Evolutionary conservation across 2,113 vertebrate species (phyloP).

Genomic region (Prunella fulvescens): DNA sequence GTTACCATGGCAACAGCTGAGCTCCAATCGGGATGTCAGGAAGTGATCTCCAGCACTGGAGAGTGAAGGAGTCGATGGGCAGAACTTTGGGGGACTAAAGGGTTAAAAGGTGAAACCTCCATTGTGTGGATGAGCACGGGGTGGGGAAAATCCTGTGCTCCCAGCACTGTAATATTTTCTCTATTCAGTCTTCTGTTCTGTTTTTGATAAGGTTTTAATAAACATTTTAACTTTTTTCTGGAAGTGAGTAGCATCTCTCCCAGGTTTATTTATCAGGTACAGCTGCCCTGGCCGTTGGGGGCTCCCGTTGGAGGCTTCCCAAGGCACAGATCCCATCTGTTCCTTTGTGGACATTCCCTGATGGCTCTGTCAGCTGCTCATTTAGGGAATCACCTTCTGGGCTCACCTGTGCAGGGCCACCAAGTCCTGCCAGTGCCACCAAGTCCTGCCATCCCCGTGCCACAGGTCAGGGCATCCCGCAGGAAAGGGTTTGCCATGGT

Average conservation of each 20-base stretch:
- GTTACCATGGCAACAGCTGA: background rate
- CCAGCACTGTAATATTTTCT: too few species aligned
- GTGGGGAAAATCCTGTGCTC: too few species aligned
- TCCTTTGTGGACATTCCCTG: background rate
- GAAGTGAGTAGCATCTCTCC: background rate
- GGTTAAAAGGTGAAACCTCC: too few species aligned
- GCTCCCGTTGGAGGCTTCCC: background rate
- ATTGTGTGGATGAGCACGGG: too few species aligned
- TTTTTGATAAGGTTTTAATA: background rate
- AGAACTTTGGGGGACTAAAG: too few species aligned
- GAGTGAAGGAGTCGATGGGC: too few species aligned
- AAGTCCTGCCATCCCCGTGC: background rate
- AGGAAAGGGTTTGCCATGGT: background rate
- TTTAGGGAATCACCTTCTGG: background rate
- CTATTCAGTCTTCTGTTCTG: background rate
- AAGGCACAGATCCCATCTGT: background rate
- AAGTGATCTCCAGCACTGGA: too few species aligned
- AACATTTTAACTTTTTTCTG: background rate
- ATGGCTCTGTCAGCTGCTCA: background rate
- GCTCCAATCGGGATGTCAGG: too few species aligned
- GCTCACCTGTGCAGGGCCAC: background rate
- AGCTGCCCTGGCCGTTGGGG: background rate
- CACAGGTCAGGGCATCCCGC: accelerated
- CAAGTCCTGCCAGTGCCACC: background rate
- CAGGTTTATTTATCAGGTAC: background rate